Conservation (phyloP, 2,888 invertebrate genomes). For the Drosophila borealis region DNA sequence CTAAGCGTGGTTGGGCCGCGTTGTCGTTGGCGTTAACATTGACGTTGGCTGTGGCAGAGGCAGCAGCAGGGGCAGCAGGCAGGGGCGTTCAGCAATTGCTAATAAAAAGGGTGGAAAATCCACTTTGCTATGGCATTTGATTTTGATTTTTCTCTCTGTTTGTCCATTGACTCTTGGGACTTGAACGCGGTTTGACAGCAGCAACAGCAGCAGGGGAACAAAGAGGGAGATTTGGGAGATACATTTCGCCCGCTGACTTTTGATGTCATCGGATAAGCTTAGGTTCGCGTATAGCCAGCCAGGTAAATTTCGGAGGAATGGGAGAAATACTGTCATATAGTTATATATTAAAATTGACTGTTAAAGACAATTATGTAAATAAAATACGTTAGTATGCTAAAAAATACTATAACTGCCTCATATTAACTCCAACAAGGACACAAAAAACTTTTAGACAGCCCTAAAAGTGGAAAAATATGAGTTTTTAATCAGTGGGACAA, state of each 20-base stretch:
- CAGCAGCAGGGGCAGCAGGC: constrained; percentile 2
- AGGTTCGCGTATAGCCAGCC: constrained; percentile 7
- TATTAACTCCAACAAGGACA: too few relatives aligned
- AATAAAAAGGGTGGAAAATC: constrained; percentile 83
- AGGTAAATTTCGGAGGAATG: constrained; percentile 13
- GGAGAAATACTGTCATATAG: neutral
- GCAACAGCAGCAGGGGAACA: constrained; percentile 8
- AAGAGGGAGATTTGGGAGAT: constrained; percentile 41
- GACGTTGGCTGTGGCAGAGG: constrained; percentile 18
- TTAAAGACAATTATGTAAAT: neutral
- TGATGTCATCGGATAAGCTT: constrained; percentile 73
- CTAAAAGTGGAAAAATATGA: neutral
- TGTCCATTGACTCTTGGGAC: constrained; percentile 53
- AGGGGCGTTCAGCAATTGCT: constrained; percentile 68
- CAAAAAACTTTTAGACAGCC: too few relatives aligned
- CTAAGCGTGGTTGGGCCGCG: neutral
- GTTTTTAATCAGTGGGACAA: too few relatives aligned
- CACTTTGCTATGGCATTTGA: constrained; percentile 83
- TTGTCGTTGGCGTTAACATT: constrained; percentile 17
- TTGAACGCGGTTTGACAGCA: constrained; percentile 23
- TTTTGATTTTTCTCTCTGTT: constrained; percentile 74
- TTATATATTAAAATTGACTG: neutral
- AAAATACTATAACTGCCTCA: too few relatives aligned
- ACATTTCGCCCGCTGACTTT: constrained; percentile 57
- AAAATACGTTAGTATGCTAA: too few relatives aligned